A percentile compares a stretch with the other conserved stretches of the same genome.
phyloP scores from a whole-genome alignment of 1,140 invertebrate species.

The Drosophila trapezifrons region DNA sequence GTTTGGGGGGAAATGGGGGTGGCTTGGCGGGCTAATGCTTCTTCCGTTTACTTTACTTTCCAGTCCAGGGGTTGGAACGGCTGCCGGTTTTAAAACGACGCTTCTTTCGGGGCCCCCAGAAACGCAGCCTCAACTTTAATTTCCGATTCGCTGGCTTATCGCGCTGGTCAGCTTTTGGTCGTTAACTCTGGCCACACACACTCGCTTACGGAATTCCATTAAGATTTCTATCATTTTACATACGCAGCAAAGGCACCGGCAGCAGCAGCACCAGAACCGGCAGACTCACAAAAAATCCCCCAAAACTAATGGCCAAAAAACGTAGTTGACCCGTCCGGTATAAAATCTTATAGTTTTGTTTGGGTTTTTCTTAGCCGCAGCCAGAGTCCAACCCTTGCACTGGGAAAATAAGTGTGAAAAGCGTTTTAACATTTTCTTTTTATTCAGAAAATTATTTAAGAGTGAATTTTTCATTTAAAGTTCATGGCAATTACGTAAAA shows the following conservation, averaged over 20 bases:
- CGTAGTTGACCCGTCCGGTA: slow-evolving; percentile 64
- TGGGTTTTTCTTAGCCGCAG: slow-evolving; percentile 13
- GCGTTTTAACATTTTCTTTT: rapidly evolving
- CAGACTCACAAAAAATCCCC: slow-evolving; percentile 46
- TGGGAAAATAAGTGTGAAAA: not conserved
- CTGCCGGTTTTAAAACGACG: slow-evolving; percentile 65
- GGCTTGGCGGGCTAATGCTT: slow-evolving; percentile 54
- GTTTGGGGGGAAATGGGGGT: slow-evolving; percentile 20
- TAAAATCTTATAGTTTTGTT: slow-evolving; percentile 77
- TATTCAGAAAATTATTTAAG: not conserved
- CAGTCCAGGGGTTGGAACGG: slow-evolving; percentile 16
- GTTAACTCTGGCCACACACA: slow-evolving; percentile 42
- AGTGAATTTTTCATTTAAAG: no score
- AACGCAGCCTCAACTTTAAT: slow-evolving; percentile 72
- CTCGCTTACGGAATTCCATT: slow-evolving; percentile 70
- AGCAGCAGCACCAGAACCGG: slow-evolving; percentile 1
- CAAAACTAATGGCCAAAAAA: slow-evolving; percentile 63
- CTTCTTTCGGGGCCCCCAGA: slow-evolving; percentile 15
- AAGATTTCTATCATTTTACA: slow-evolving; percentile 79
- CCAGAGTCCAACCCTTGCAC: slow-evolving; percentile 50
- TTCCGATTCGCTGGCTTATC: slow-evolving; percentile 81
- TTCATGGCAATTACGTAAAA: not conserved
- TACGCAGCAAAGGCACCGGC: slow-evolving; percentile 43
- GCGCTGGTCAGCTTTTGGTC: slow-evolving; percentile 61
- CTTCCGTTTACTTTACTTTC: slow-evolving; percentile 44